A percentile compares a stretch with the other conserved stretches of the same genome.
Evolutionary conservation across 2,113 vertebrate genomes (phyloP).

Genomic region (Corythornis madagascariensis): DNA sequence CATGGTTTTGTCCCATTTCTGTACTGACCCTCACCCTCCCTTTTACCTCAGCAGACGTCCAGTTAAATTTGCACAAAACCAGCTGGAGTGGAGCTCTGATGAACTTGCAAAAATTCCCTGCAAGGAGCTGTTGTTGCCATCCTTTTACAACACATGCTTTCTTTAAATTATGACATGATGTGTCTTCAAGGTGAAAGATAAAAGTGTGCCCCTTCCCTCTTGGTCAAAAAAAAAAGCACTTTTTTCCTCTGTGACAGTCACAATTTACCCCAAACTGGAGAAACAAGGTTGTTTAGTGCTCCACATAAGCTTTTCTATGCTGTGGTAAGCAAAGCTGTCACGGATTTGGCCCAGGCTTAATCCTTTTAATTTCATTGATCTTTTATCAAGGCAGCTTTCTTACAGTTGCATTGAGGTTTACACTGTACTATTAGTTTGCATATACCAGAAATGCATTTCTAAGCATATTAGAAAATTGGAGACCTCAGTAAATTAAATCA

Average conservation of each 20-base stretch:
- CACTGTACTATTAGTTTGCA: constrained; percentile 8
- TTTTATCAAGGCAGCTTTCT: constrained; percentile 60
- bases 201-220: background rate
- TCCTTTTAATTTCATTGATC: constrained; percentile 70
- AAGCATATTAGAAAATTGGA: constrained; percentile 60
- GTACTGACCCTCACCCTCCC: background rate
- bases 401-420: constrained; percentile 38
- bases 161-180: background rate
- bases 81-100: background rate
- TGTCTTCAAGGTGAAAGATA: background rate
- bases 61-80: constrained; percentile 7
- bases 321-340: constrained; percentile 62
- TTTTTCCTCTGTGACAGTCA: background rate
- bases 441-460: constrained; percentile 58
- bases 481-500: constrained; percentile 57
- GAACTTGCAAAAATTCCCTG: background rate
- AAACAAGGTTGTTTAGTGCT: constrained; percentile 32
- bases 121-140: background rate
- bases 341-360: constrained; percentile 34
- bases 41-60: background rate
- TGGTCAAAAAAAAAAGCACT: background rate
- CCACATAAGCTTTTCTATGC: constrained; percentile 32
- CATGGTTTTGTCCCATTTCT: background rate
- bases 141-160: background rate
- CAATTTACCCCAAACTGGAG: background rate